Evolutionary conservation across 2,797 vertebrate species (phyloP).

Genomic region (Pseudotriccus pelzelni): DNA sequence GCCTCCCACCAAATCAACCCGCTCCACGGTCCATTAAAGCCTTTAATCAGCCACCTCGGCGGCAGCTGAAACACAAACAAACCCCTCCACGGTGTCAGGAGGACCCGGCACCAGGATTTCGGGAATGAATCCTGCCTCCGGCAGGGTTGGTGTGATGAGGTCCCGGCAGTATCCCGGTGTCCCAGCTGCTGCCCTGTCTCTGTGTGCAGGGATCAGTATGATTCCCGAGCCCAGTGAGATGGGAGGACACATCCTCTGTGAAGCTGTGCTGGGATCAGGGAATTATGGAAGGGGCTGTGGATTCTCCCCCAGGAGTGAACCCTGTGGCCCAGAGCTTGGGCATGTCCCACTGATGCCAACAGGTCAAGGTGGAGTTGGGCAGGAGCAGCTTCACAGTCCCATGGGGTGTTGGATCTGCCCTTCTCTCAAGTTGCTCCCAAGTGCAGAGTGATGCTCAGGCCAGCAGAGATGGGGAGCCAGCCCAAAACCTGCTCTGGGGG

Average conservation of each 20-base stretch:
- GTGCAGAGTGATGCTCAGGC: fast-evolving
- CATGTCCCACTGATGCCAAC: fast-evolving
- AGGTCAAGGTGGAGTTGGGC: fast-evolving
- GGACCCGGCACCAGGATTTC: fast-evolving
- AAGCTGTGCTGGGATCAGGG: not conserved
- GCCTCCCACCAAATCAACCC: not conserved
- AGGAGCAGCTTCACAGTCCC: not conserved
- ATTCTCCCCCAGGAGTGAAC: fast-evolving
- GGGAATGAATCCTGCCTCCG: not conserved
- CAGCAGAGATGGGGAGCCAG: not conserved
- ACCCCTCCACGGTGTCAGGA: fast-evolving
- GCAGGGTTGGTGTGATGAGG: not conserved
- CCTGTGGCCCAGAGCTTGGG: fast-evolving
- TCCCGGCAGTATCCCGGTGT: fast-evolving
- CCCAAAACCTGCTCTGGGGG: fast-evolving
- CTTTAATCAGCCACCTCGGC: not conserved
- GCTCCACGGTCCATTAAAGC: not conserved
- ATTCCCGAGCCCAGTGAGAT: fast-evolving
- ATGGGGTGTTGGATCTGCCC: not conserved
- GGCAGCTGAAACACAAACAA: not conserved
- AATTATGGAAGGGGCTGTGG: not conserved
- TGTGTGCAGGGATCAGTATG: fast-evolving
- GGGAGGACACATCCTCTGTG: fast-evolving
- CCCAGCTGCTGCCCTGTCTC: fast-evolving
- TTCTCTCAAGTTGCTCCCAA: not conserved